Base-by-base conservation (phyloP, 2,888 invertebrate genomes). In the Pemphredon lugubris region DNA sequence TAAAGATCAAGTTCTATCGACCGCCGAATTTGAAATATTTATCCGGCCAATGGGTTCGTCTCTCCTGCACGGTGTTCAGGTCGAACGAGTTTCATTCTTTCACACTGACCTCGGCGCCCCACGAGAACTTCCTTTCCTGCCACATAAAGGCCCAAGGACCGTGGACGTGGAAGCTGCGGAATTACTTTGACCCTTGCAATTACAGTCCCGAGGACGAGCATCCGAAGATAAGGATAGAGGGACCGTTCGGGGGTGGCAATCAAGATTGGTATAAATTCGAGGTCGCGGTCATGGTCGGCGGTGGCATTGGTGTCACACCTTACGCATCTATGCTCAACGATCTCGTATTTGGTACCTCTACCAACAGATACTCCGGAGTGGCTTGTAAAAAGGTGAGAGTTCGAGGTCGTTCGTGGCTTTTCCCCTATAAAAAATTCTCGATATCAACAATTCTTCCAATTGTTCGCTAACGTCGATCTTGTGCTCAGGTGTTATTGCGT, bases 191-290 rank as follows among this genome's bases (percentile, higher is more conserved):
- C 90, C 97, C 97, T 0, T 96, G 96, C 89, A 97, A 97, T 87
- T 96, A 94, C 83, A 96, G 95, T 88, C 93, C 95, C 0, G 96
- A 96, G 77, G 95, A 95, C 83, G 95, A 95, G 83, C 89, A 90
- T 54, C 97, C 97, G 0, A 96, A 96, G 89, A 95, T 96, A 73
- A 93, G 97, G 58, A 94, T 98, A 68, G 97, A 98, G 89, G 98
- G 98, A 5, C 98, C 98, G 0, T 98, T 97, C 82, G 98, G 98
- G 2, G 98, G 98, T 11, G 98, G 98, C 9, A 98, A 98, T 91
- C 98, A 98, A 88, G 98, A 98, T 90, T 98, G 98, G 98, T 98
- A 98, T 91, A 98, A 98, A 89, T 98, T 98, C 87, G 97, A 98
- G 89, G 97, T 98, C 7, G 98, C 98, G 0, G 97, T 98, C 9